Evolutionary conservation across 1,140 invertebrate genomes (phyloP).

Genomic region (Anthonomus grandis): DNA sequence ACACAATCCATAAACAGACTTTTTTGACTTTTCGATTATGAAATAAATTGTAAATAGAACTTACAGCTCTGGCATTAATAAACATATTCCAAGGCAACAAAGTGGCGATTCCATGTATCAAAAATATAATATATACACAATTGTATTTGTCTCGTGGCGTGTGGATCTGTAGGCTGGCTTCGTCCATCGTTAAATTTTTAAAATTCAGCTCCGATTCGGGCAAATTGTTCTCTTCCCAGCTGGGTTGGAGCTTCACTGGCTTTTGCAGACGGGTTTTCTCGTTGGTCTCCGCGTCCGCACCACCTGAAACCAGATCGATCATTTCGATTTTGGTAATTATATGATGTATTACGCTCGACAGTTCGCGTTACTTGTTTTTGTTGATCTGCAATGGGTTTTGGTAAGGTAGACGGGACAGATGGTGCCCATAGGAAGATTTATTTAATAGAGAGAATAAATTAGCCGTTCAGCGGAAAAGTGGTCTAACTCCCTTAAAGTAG

Average conservation of each 20-base stretch:
- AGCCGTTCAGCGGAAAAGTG: too few relatives aligned
- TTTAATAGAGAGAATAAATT: too few relatives aligned
- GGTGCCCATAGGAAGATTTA: too few relatives aligned
- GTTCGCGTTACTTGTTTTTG: too few relatives aligned
- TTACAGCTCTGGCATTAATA: conserved; percentile 87
- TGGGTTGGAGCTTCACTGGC: conserved; percentile 78
- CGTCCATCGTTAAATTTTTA: conserved; percentile 73
- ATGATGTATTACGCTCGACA: too few relatives aligned
- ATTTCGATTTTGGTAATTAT: too few relatives aligned
- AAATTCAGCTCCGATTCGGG: conserved; percentile 83
- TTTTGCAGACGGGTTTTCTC: conserved; percentile 57
- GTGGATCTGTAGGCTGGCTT: conserved; percentile 65
- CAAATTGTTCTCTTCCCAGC: conserved; percentile 80
- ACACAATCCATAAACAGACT: too few relatives aligned
- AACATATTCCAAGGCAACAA: conserved; percentile 99
- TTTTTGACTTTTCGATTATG: too few relatives aligned
- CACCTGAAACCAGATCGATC: background rate
- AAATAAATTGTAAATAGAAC: too few relatives aligned
- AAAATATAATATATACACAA: conserved; percentile 85
- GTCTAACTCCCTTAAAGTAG: too few relatives aligned
- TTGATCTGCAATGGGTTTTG: too few relatives aligned
- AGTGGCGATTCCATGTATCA: conserved; percentile 93
- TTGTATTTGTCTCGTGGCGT: conserved; percentile 77
- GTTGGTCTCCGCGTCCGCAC: conserved; percentile 48
- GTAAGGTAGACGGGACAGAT: too few relatives aligned